phyloP scores from a whole-genome alignment of 2,113 vertebrate genomes.

The Tenebrosternarchus preto region DNA sequence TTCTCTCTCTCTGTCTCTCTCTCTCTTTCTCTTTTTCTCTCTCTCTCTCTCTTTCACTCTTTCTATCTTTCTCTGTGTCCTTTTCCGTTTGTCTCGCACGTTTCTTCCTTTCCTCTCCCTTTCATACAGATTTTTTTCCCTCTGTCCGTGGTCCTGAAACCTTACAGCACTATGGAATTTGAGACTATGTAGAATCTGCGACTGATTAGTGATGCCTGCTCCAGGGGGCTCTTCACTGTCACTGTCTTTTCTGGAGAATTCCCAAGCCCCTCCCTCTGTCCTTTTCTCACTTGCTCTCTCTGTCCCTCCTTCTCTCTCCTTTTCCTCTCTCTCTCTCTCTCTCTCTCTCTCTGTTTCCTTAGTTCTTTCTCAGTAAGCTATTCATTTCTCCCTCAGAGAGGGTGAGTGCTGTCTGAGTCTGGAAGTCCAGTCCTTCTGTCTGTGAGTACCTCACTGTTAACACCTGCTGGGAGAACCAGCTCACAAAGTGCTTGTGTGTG shows the following conservation, averaged over 20 bases:
- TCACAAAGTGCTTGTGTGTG: background rate
- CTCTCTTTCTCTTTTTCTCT: background rate
- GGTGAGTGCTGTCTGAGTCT: too few relatives aligned
- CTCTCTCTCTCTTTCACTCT: background rate
- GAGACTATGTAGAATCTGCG: background rate
- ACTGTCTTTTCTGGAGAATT: background rate
- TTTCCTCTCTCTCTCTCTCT: conserved; percentile 34
- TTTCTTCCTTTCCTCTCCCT: background rate
- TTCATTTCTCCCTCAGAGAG: too few relatives aligned
- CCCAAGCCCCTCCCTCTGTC: conserved; percentile 9
- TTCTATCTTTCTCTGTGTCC: background rate
- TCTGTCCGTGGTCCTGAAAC: conserved; percentile 71
- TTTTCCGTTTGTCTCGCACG: background rate
- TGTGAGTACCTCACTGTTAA: conserved; percentile 9
- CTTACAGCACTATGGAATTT: too few relatives aligned
- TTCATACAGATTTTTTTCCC: background rate
- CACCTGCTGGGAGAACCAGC: too few relatives aligned
- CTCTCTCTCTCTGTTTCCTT: background rate
- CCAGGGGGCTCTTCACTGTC: conserved; percentile 26
- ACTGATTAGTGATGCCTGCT: conserved; percentile 37
- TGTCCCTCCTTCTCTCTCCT: conserved; percentile 17
- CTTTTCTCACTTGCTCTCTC: too few relatives aligned
- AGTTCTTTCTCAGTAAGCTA: too few relatives aligned
- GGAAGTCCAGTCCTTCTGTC: too few relatives aligned
- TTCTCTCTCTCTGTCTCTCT: too few relatives aligned